These are phyloP conservation scores for Ridgeia piscesae DNA, from an alignment of 1,140 invertebrate species.

Conservation along the genomic window DNA sequence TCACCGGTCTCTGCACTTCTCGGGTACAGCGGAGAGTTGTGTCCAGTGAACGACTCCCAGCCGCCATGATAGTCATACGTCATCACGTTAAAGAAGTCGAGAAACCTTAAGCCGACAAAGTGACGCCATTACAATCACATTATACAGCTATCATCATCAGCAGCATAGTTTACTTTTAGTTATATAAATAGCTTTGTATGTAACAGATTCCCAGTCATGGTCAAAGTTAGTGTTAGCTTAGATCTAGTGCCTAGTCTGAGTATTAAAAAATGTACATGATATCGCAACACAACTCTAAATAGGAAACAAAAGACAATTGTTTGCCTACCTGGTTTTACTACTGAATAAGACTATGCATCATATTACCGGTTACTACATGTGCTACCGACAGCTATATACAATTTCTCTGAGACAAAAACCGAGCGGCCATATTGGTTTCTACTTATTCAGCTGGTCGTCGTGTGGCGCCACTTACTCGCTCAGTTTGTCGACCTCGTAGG, in stretches of 20 bases:
- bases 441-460: neutral
- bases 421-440: neutral
- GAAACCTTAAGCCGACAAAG: constrained; percentile 60
- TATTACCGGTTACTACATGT: neutral
- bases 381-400: no score
- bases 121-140: neutral
- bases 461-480: neutral
- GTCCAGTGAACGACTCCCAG: constrained; percentile 72
- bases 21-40: constrained; percentile 87
- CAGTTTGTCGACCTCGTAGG: constrained; percentile 49
- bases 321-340: no score
- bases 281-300: no score
- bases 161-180: neutral
- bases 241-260: no score
- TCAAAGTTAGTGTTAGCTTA: neutral
- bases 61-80: constrained; percentile 93
- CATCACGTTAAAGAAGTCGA: constrained; percentile 94
- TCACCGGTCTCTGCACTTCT: constrained; percentile 26
- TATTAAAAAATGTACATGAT: neutral
- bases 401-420: neutral
- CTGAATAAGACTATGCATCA: neutral
- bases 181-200: neutral
- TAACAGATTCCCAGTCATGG: neutral
- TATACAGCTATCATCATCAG: neutral
- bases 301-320: no score